Base-by-base conservation (phyloP, 2,888 invertebrate species). In the Andrena flavipes region DNA sequence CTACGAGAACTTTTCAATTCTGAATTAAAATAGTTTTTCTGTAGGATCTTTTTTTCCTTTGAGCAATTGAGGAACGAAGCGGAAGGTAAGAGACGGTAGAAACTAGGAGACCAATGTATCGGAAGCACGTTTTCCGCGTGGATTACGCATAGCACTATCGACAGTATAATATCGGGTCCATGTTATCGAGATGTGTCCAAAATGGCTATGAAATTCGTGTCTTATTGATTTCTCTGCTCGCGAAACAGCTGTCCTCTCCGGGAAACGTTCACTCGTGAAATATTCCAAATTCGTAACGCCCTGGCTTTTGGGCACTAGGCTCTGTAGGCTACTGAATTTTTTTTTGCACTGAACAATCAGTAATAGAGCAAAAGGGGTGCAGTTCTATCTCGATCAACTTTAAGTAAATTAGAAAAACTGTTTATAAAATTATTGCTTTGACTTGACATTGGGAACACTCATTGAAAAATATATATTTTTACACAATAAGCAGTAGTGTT, bases 221-320 rank as follows among this genome's bases (percentile, higher is more conserved):
- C 35, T 75, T 77, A 77, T 77, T 63, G 76, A 77, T 75, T 65
- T 26, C 29, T n/a, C 8, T 2, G n/a, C 33, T 30, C 56, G 63
- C 63, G 23, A 5, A 51, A 10, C 23, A 20, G 6, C 20, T 35
- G 33, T 56, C 33, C 26, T 20, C 33, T 48, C 33, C 13, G 29
- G 51, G 64, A 72, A 51, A 10, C 64, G 23, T 49, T 72, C 72
- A 33, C 10, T 33, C 49, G 33, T 30, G 13, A 30, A 62, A 23
- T 48, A 71, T 60, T 2, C 2, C 20, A 49, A 20, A 56, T 56
- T 56, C 26, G 10, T 13, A 51, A 8, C 7, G 8, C 20, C 20
- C 20, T 20, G 10, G 20, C 51, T 51, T 51, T 51, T 20, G 7
- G 20, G 7, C 42, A 42, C 42, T 42, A 16, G 1, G 1, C 16